Evolutionary conservation across 2,797 vertebrate species (phyloP).

Genomic region (Coendou prehensilis): DNA sequence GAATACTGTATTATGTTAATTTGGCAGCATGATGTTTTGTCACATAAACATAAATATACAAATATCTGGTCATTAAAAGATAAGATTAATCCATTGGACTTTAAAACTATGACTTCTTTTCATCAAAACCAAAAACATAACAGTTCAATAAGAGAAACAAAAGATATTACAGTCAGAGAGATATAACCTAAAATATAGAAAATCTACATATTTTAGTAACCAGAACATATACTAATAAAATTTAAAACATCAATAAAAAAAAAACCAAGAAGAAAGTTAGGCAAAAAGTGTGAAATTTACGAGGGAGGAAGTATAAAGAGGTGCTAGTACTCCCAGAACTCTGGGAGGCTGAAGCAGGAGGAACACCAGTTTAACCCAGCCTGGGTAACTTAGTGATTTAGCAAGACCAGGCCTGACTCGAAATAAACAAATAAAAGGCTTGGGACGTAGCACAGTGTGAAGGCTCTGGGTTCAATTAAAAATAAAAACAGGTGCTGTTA

Average conservation of each 20-base stretch:
- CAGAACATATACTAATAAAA: neutral
- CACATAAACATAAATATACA: constrained; percentile 20
- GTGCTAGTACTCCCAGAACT: neutral
- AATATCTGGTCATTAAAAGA: constrained; percentile 59
- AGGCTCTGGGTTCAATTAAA: neutral
- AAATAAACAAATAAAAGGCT: neutral
- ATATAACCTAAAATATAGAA: constrained; percentile 39
- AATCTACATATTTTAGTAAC: constrained; percentile 14
- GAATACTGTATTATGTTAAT: constrained; percentile 14
- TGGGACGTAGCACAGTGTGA: neutral
- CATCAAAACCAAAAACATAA: constrained; percentile 8
- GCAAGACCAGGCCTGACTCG: neutral
- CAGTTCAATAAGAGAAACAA: neutral
- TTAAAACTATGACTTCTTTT: constrained; percentile 62
- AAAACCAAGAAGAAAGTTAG: neutral
- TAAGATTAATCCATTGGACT: constrained; percentile 30
- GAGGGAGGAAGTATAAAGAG: constrained; percentile 46
- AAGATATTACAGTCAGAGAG: neutral
- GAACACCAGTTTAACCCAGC: neutral
- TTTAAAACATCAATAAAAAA: constrained; percentile 61
- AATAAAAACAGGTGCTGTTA: neutral
- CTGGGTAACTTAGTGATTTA: neutral
- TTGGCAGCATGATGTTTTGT: constrained; percentile 10
- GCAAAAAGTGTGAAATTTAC: neutral
- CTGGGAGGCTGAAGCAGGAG: neutral